Evolutionary conservation across 2,113 vertebrate species (phyloP), one percentile per base, ranked within the genome.

Genomic region (Garra rufa): DNA sequence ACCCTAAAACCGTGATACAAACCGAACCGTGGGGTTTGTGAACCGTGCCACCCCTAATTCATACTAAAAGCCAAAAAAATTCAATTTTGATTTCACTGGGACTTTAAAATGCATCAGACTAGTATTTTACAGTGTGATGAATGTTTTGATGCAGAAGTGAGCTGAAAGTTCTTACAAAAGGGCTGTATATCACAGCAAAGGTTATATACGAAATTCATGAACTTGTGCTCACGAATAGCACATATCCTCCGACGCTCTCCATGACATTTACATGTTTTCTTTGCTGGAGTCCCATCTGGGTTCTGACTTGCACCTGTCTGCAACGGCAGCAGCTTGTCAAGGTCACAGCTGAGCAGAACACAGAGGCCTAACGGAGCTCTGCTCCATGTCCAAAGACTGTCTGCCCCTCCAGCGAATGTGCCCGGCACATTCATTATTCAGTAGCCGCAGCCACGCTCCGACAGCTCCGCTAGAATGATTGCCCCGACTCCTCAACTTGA

Each of bases 391-490:
- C 43, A 57, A 69, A 28, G 13, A 41, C 61, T 28, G n/a, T 83
- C 41, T 10, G 57, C 43, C 55, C 44, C 63, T 81, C 69, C 71
- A 81, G 41, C 86, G 2, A 34, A 34, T 34, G 34, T 34, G 34
- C 34, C 34, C 34, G 34, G 21, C 52, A 57, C 52, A 78, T 85
- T 82, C 75, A 85, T 88, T 83, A 85, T 88, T 86, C 83, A 82
- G 74, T 43, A 83, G 34, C 86, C 30, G 75, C 77, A 52, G 67
- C 55, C 79, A 75, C 43, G 50, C 78, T 73, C 77, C 43, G 55
- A 87, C 88, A 86, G 76, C 82, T 76, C 76, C 11, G 19, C 52
- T 34, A 83, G 85, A 87, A 74, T 61, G 81, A 89, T 80, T 78
- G 84, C 83, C 69, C 34, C 43, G 38, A 81, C 87, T 87, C n/a